These are phyloP conservation scores for Papilio dardanus DNA, from an alignment of 1,140 invertebrate genomes.

Conservation along the genomic window DNA sequence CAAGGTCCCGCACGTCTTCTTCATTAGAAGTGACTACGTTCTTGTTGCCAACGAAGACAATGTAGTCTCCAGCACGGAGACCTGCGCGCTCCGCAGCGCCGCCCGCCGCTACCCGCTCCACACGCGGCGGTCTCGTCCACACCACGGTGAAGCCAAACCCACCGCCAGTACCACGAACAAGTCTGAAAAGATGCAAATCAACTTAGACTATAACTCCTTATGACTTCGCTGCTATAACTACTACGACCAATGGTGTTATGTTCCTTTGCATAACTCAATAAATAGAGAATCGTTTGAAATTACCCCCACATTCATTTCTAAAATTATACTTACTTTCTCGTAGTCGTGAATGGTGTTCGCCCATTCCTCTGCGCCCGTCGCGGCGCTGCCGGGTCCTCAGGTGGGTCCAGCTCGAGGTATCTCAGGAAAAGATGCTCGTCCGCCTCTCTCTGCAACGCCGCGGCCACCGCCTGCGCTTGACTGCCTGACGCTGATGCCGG, in stretches of 20 bases:
- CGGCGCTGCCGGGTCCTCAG: slow-evolving; percentile 82
- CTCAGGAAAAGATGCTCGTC: slow-evolving; percentile 89
- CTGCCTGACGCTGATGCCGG: slow-evolving; percentile 54
- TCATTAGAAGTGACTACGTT: slow-evolving; percentile 92
- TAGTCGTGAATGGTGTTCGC: slow-evolving; percentile 90
- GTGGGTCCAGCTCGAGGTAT: slow-evolving; percentile 90
- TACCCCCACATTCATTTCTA: background rate
- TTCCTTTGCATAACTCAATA: background rate
- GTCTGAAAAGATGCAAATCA: slow-evolving; percentile 52
- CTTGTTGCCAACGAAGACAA: slow-evolving; percentile 92
- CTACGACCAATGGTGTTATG: background rate
- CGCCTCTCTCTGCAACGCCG: slow-evolving; percentile 85
- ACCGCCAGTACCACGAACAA: slow-evolving; percentile 83
- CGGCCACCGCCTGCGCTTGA: slow-evolving; percentile 68
- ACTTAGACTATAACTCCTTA: background rate
- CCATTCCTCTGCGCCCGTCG: slow-evolving; percentile 83
- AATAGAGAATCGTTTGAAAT: background rate
- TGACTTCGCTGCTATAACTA: no score
- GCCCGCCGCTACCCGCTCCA: slow-evolving; percentile 92
- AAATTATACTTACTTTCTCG: slow-evolving; percentile 83
- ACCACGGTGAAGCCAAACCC: slow-evolving; percentile 95
- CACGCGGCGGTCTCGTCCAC: slow-evolving; percentile 94
- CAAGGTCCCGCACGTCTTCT: slow-evolving; percentile 90
- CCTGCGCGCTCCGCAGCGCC: slow-evolving; percentile 91
- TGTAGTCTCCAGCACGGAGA: slow-evolving; percentile 91